Conservation (phyloP, 2,797 vertebrate species). For the Oreochromis grahami region DNA sequence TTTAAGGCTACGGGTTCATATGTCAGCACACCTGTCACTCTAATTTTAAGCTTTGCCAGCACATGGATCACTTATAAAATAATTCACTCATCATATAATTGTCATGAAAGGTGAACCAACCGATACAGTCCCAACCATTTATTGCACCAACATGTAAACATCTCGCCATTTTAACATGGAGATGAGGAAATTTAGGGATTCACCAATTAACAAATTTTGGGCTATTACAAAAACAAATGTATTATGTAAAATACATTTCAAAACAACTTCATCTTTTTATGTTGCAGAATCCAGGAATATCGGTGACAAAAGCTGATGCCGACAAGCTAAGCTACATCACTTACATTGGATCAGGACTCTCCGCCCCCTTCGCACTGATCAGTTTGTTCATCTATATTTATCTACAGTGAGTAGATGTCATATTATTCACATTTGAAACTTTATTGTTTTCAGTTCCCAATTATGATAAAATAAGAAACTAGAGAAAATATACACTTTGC, state of each 20-base stretch:
- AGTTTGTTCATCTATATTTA: slow-evolving; percentile 59
- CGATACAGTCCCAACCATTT: neutral
- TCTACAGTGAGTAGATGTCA: slow-evolving; percentile 51
- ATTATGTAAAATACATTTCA: neutral
- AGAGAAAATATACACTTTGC: no score
- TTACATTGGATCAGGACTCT: slow-evolving; percentile 67
- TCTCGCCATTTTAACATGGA: neutral
- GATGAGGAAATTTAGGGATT: neutral
- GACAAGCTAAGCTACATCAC: slow-evolving; percentile 61
- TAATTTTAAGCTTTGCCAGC: neutral
- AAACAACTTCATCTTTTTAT: neutral
- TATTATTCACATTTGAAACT: neutral
- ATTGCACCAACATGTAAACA: neutral
- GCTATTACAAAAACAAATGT: neutral
- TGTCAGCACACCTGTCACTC: neutral
- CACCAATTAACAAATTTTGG: neutral
- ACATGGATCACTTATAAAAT: neutral
- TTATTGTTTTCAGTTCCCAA: neutral
- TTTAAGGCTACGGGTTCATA: neutral
- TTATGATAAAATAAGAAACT: rapidly evolving
- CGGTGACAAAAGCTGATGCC: slow-evolving; percentile 9
- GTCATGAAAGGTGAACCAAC: neutral
- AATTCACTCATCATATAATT: neutral
- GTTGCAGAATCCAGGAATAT: slow-evolving; percentile 42
- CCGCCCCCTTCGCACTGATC: slow-evolving; percentile 52